Base-by-base conservation (phyloP, 2,113 vertebrate species). In the Silurus meridionalis region DNA sequence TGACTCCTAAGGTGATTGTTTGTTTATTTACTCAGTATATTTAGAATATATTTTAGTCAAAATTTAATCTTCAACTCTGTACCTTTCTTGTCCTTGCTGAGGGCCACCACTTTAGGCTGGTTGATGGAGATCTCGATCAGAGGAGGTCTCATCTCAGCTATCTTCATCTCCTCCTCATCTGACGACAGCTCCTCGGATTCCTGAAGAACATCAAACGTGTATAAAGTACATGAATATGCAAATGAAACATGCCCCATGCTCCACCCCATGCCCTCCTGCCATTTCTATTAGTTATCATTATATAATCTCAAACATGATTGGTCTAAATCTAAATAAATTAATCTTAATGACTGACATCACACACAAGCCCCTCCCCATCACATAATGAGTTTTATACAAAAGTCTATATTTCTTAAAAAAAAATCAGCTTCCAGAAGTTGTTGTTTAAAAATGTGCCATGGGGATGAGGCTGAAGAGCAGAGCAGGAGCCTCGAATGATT, bases 51-150 rank as follows among this genome's bases (percentile, higher is more conserved):
- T 75, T n/a, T 53, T 3, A n/a, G 21, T 58, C 25, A 55, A 79
- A 57, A 58, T 37, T 37, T 37, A 19, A 60, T 17, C 25, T 14
- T 88, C 50, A n/a, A 6, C 1, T 14, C 52, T 6, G 67, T 93
- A 99, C 98, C 98, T 97, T 98, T 99, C 95, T 97, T 99, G 91
- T 96, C 98, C 88, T 95, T 99, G 93, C 96, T 95, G 88, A 99
- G 93, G 81, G 97, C 97, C 93, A 99, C 97, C 11, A 99, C 97
- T 97, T 98, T 99, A 5, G 98, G 98, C 91, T 99, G 97, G 91
- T 98, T 99, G 91, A 99, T 97, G 78, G 98, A 97, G 7, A 97
- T 97, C 95, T 99, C 97, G 88, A 99, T 99, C 86, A 99, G 95
- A 0, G 98, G 98, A 5, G 98, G 98, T 83, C 97, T 92, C 96